Base-by-base conservation (phyloP, 2,113 vertebrate genomes). In the Oostethus manadensis region DNA sequence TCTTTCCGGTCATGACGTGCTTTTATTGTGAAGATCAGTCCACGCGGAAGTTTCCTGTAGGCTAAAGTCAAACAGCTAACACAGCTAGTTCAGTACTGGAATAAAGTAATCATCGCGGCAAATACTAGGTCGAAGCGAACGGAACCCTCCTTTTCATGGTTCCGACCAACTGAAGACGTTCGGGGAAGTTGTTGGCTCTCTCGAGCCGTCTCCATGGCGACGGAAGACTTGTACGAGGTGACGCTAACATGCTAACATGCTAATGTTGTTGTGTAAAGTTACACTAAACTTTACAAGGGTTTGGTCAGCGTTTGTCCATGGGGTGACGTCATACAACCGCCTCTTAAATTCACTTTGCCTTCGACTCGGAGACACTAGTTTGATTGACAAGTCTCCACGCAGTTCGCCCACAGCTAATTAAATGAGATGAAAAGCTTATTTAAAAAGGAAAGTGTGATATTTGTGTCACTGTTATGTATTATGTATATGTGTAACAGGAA, bases 181-280 rank as follows among this genome's bases (percentile, higher is more conserved):
- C 62, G 45, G 9, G 3, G 55, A 79, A 71, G 64, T 63, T 59
- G 60, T 40, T 21, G 29, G 69, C 72, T 51, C 48, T 38, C 53
- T 60, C 60, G 64, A 56, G 51, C 70, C 35, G 69, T 74, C 70
- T 77, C 78, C 74, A 90, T 90, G 88, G 87, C 86, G 44, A 85
- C 88, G 26, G 87, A 88, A 64, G 86, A 90, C 66, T 78, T 89
- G 20, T 90, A 88, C 58, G 89, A 90, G 87, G 89, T 90, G 60
- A 73, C 55, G 63, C 78, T 81, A 77, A 62, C 38, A 47, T 57
- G 68, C 73, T 78, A 84, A 3, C 13, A 18, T 35, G 70, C 66
- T 73, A 68, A 29, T 45, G 4, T n/a, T 17, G 6, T n/a, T n/a
- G n/a, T n/a, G n/a, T n/a, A n/a, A 58, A 58, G 15, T 53, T 45